These are phyloP conservation scores for Conchocele bisecta DNA, from an alignment of 2,888 invertebrate species.

Conservation along the genomic window DNA sequence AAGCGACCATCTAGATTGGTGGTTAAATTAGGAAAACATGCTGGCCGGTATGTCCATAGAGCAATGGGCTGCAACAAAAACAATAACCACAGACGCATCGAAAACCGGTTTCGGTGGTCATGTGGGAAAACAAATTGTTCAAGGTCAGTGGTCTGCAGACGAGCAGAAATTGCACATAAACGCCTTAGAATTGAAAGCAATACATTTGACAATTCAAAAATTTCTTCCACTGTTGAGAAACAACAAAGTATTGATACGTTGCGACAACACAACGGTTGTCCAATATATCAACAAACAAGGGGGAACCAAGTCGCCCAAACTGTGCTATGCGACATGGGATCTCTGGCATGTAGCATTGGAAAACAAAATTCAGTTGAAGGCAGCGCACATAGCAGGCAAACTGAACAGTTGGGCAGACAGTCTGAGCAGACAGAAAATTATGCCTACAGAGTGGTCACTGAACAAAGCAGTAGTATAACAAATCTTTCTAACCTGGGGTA, in stretches of 20 bases:
- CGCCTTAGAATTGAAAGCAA: constrained; percentile 46
- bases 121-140: constrained; percentile 25
- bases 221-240: constrained; percentile 21
- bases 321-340: constrained; percentile 40
- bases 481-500: constrained; percentile 6
- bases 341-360: constrained; percentile 36
- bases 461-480: neutral
- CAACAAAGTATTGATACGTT: constrained; percentile 32
- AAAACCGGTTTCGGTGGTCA: constrained; percentile 29
- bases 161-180: constrained; percentile 37
- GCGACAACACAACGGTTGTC: constrained; percentile 44
- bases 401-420: constrained; percentile 27
- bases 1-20: constrained; percentile 23
- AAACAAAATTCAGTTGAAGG: constrained; percentile 23
- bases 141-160: constrained; percentile 19
- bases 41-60: constrained; percentile 21
- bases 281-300: constrained; percentile 48
- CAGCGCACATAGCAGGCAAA: constrained; percentile 31
- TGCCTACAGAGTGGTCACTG: constrained; percentile 38
- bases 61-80: neutral
- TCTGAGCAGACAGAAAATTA: constrained; percentile 11
- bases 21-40: constrained; percentile 31
- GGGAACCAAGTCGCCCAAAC: constrained; percentile 29
- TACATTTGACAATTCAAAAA: constrained; percentile 10
- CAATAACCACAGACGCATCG: constrained; percentile 39